Conservation (phyloP, 2,888 invertebrate genomes). For the Campopleginae sp. region DNA sequence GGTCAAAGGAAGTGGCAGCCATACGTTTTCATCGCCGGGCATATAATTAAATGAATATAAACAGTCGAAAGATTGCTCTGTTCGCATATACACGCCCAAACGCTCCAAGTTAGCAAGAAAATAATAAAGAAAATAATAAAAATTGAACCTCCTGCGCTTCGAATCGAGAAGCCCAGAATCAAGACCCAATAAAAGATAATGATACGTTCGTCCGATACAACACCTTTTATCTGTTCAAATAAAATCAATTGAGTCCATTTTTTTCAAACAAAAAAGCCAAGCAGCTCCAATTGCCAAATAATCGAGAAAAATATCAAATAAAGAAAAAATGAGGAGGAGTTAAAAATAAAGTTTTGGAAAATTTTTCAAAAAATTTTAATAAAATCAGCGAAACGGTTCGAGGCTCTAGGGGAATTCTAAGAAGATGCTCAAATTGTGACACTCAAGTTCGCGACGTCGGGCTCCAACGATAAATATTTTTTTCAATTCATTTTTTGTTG, state of each 20-base stretch:
- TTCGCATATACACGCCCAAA: neutral
- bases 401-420: too few species aligned
- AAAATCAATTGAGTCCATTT: neutral
- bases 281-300: neutral
- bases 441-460: too few species aligned
- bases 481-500: too few species aligned
- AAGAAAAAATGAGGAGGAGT: too few species aligned
- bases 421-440: too few species aligned
- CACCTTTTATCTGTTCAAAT: neutral
- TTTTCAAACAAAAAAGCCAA: neutral
- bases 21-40: neutral
- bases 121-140: neutral
- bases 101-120: neutral
- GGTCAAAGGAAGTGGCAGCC: conserved; percentile 7
- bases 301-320: too few species aligned
- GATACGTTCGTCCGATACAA: neutral
- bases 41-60: conserved; percentile 18
- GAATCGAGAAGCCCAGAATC: neutral
- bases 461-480: too few species aligned
- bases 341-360: too few species aligned
- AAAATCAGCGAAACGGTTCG: too few species aligned
- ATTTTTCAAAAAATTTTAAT: too few species aligned
- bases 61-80: neutral
- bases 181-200: neutral
- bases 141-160: neutral